Conservation (phyloP, 2,888 invertebrate species). For the Nephrotoma appendiculata region DNA sequence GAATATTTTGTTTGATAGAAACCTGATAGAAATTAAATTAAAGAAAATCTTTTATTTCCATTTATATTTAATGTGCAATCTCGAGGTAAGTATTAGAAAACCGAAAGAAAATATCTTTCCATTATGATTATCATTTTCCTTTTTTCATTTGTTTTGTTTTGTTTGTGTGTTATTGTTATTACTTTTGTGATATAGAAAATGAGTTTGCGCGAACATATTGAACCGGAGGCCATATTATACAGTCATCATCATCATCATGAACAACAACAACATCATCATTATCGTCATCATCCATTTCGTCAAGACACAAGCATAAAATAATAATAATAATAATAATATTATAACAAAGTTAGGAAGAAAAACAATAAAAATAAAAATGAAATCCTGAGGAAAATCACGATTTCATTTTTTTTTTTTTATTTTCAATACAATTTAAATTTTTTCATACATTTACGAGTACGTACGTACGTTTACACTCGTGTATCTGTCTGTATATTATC, state of each 20-base stretch:
- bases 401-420: neutral
- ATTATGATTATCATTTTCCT: neutral
- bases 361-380: neutral
- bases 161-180: neutral
- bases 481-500: neutral
- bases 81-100: neutral
- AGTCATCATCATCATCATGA: neutral
- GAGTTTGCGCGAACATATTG: slow-evolving; percentile 4
- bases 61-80: neutral
- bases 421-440: neutral
- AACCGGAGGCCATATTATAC: slow-evolving; percentile 3
- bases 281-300: neutral
- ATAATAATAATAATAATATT: neutral
- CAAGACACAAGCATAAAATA: neutral
- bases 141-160: neutral
- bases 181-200: slow-evolving; percentile 1
- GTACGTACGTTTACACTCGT: too few relatives aligned
- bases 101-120: neutral
- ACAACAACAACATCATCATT: neutral
- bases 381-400: neutral
- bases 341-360: neutral
- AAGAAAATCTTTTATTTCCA: neutral
- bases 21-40: neutral
- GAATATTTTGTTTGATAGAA: too few relatives aligned
- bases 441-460: neutral